Conservation (phyloP, 2,113 vertebrate species). For the Pachyramphus minor region DNA sequence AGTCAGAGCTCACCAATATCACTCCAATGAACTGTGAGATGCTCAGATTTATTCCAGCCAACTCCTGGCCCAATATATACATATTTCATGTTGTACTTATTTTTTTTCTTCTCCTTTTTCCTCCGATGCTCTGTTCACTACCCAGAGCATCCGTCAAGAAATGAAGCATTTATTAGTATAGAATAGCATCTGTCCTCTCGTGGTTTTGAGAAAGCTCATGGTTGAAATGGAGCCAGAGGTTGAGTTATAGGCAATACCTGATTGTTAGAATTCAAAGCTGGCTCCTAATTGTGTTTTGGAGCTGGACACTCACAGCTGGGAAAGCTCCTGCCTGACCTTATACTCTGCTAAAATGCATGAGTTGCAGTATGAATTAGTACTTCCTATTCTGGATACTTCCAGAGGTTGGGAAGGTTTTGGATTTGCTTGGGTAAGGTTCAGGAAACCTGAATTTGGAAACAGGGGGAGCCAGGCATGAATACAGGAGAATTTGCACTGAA, state of each 20-base stretch:
- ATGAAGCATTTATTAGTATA: neutral
- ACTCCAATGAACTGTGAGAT: constrained; percentile 7
- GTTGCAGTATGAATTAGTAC: neutral
- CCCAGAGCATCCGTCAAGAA: neutral
- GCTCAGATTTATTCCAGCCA: constrained; percentile 12
- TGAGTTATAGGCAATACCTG: neutral
- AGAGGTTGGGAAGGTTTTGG: neutral
- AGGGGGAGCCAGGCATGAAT: neutral
- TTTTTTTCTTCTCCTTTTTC: neutral
- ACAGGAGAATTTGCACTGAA: neutral
- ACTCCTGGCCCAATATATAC: neutral
- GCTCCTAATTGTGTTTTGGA: neutral
- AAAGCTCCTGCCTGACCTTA: neutral
- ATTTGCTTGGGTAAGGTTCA: neutral
- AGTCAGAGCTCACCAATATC: neutral
- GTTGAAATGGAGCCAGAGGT: constrained; percentile 4
- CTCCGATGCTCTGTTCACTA: neutral
- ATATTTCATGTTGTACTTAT: neutral
- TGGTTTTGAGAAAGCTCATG: neutral
- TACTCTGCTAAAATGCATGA: neutral
- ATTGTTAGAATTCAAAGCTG: neutral
- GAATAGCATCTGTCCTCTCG: neutral
- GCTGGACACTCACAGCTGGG: neutral
- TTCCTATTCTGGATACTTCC: neutral
- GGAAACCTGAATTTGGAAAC: neutral